Conservation (phyloP, 2,888 invertebrate genomes). For the Melanargia galathea region DNA sequence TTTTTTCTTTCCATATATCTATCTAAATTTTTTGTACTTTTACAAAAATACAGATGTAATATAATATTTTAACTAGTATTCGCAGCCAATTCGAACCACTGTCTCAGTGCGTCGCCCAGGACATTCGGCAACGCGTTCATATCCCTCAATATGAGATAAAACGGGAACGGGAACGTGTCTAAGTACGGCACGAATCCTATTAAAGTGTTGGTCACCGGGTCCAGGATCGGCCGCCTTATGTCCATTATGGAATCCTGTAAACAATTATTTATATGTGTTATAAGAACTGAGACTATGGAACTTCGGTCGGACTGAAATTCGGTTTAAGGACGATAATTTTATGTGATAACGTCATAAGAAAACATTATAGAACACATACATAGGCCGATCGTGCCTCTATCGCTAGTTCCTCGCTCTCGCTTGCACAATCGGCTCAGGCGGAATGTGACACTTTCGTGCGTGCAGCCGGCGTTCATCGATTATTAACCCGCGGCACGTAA, state of each 20-base stretch:
- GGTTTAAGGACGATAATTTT: too few species aligned
- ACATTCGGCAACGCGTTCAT: slow-evolving; percentile 93
- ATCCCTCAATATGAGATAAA: slow-evolving; percentile 96
- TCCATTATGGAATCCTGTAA: slow-evolving; percentile 94
- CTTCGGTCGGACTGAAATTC: too few species aligned
- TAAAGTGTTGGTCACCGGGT: slow-evolving; percentile 77
- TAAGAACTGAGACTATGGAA: background rate
- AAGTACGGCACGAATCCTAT: slow-evolving; percentile 89
- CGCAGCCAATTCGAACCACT: slow-evolving; percentile 99
- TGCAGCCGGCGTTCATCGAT: too few species aligned
- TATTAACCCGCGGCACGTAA: too few species aligned
- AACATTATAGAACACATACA: too few species aligned
- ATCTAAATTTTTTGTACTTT: background rate
- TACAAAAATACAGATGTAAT: background rate
- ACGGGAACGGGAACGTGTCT: slow-evolving; percentile 98
- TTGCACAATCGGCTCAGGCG: too few species aligned
- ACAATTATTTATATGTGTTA: slow-evolving; percentile 25
- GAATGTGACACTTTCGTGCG: too few species aligned
- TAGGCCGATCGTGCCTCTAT: too few species aligned
- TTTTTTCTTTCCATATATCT: background rate
- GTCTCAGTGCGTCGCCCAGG: slow-evolving; percentile 96
- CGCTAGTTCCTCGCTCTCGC: too few species aligned
- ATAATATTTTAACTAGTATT: slow-evolving; percentile 66
- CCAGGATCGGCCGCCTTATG: slow-evolving; percentile 90
- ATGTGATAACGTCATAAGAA: too few species aligned